Conservation (phyloP, 2,888 invertebrate species). For the Helicoverpa assulta region DNA sequence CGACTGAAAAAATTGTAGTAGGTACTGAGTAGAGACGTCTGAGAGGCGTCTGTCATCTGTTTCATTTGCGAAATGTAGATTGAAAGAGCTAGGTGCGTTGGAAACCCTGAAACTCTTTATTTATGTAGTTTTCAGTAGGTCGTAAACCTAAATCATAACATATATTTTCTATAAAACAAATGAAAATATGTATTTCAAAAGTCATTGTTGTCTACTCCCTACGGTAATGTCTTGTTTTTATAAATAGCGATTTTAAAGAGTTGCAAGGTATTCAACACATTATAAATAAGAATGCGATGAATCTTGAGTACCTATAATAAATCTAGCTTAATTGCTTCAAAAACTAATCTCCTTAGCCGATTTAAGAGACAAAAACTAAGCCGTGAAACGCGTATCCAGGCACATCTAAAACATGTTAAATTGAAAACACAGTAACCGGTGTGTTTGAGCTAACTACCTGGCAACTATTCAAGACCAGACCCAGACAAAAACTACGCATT, state of each 20-base stretch:
- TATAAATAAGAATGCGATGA: not conserved
- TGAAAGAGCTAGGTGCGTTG: slow-evolving; percentile 5
- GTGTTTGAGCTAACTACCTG: slow-evolving; percentile 49
- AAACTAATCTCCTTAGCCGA: not conserved
- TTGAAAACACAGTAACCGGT: slow-evolving; percentile 28
- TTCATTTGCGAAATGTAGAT: slow-evolving; percentile 20
- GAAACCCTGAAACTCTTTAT: not conserved
- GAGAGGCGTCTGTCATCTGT: slow-evolving; percentile 50
- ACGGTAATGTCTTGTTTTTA: too few relatives aligned
- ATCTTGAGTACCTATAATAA: not conserved
- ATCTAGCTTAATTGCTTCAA: not conserved
- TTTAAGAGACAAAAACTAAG: not conserved
- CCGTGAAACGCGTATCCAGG: slow-evolving; percentile 13
- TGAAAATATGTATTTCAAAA: too few relatives aligned
- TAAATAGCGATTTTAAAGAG: too few relatives aligned
- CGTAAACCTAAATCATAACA: too few relatives aligned
- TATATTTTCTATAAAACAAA: too few relatives aligned
- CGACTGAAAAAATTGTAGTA: too few relatives aligned
- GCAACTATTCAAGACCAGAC: slow-evolving; percentile 47
- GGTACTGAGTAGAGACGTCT: too few relatives aligned
- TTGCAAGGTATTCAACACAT: not conserved
- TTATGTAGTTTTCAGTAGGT: not conserved
- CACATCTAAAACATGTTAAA: slow-evolving; percentile 16
- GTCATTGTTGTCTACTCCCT: too few relatives aligned
- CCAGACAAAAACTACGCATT: slow-evolving; percentile 6